These are phyloP conservation scores for Macrophya alboannulata DNA, from an alignment of 2,888 invertebrate species.

Conservation along the genomic window DNA sequence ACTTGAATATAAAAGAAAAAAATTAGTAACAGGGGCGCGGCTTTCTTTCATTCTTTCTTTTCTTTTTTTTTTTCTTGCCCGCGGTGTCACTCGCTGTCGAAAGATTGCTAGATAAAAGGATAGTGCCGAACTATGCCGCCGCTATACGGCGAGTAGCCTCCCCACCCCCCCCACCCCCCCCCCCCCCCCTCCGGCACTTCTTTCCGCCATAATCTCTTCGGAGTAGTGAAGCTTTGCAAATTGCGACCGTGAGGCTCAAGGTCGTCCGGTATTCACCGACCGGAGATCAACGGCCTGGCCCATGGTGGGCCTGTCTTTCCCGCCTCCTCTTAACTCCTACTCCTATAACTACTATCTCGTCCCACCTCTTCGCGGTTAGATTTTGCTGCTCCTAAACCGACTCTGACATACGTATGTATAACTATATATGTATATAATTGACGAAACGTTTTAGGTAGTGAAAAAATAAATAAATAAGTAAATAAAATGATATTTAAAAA, in stretches of 20 bases:
- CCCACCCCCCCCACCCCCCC: no score
- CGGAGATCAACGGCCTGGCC: slow-evolving; percentile 65
- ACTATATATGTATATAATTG: neutral
- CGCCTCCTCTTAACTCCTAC: slow-evolving; percentile 33
- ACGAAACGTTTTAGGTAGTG: neutral
- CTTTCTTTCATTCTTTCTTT: neutral
- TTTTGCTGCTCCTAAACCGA: slow-evolving; percentile 60
- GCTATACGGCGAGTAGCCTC: neutral
- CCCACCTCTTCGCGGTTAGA: slow-evolving; percentile 65
- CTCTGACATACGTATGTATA: no score
- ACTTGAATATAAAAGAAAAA: neutral
- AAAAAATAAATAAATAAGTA: neutral
- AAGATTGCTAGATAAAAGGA: neutral
- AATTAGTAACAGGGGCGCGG: neutral
- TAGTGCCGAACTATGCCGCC: neutral
- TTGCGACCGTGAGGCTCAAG: slow-evolving; percentile 77
- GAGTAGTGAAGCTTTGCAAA: slow-evolving; percentile 70
- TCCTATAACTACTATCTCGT: neutral
- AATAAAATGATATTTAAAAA: no score
- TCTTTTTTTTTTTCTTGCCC: neutral
- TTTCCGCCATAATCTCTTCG: neutral
- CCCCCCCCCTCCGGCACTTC: no score
- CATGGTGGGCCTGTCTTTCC: slow-evolving; percentile 45
- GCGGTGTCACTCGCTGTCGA: neutral
- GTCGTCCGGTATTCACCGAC: slow-evolving; percentile 77